Evolutionary conservation across 2,888 invertebrate species (phyloP), one percentile per base, ranked within the genome.

Genomic region (Chorisops tibialis): DNA sequence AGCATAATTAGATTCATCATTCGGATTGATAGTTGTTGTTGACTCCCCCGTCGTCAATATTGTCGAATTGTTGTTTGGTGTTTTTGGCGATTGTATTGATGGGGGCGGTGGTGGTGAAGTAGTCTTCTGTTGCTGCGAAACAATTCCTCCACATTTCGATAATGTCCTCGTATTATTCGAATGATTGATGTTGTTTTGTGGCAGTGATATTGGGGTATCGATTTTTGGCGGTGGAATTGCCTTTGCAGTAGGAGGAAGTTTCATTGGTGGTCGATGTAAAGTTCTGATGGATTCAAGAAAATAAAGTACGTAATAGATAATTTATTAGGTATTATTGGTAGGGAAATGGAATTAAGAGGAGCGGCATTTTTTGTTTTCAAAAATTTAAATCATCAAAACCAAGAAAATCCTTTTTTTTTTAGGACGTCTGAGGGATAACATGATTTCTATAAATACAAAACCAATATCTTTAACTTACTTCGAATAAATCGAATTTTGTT

Each of bases 201-300:
- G 73, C 47, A 75, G 72, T 16, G 74, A 72, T 58, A 74, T 74
- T 39, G 74, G 74, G 63, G 73, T 74, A 38, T 72, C 75, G 63
- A 79, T 78, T 63, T 78, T 74, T 7, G 79, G 79, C 63, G 78
- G 77, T 61, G 78, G 78, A 68, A 79, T 79, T 58, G 76, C 75
- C 68, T 79, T 79, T 72, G 77, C 78, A 64, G 76, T 75, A 61
- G 75, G 74, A 66, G 77, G 78, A 69, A 78, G 65, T 70, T 78
- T 78, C 76, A 75, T 77, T 50, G 75, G 76, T 62, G 76, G 76
- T 64, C 78, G 70, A 67, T 77, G 76, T 62, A 78, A 71, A 16
- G 78, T 78, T 70, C 78, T 77, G 63, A 21, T n/a, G n/a, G n/a
- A n/a, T n/a, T n/a, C n/a, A n/a, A 65, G 63, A 22, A 49, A 21